These are phyloP conservation scores for Coenobita brevimanus DNA, from an alignment of 1,140 invertebrate species.

Conservation along the genomic window DNA sequence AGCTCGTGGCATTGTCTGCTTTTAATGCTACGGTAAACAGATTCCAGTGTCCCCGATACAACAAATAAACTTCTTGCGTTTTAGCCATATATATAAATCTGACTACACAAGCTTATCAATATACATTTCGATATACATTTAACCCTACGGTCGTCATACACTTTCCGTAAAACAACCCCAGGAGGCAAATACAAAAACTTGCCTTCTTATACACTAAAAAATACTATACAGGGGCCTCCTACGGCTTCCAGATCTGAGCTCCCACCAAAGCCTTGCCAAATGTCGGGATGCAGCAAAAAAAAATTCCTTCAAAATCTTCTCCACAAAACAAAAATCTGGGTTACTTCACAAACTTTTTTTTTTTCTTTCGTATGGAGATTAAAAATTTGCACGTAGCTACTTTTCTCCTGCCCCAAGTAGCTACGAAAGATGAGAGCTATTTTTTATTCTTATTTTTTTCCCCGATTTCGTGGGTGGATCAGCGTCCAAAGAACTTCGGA, in stretches of 20 bases:
- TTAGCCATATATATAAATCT: slow-evolving; percentile 6
- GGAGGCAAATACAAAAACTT: slow-evolving; percentile 35
- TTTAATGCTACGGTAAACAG: not conserved
- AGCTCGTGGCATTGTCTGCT: not conserved
- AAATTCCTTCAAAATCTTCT: not conserved
- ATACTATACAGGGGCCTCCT: slow-evolving; percentile 31
- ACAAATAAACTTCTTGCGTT: slow-evolving; percentile 1
- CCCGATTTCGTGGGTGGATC: not conserved
- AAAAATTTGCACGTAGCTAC: not conserved
- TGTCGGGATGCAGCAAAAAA: slow-evolving; percentile 6
- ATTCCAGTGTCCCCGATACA: not conserved
- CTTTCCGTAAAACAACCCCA: too few species aligned
- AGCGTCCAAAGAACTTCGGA: not conserved
- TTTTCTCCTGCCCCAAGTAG: too few species aligned
- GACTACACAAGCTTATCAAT: slow-evolving; percentile 22
- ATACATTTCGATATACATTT: too few species aligned
- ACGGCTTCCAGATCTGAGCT: slow-evolving; percentile 41
- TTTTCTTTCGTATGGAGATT: not conserved
- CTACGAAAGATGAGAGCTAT: too few species aligned
- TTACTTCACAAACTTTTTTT: not conserved
- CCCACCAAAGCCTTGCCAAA: slow-evolving; percentile 34
- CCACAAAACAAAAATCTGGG: too few species aligned
- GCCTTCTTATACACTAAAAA: slow-evolving; percentile 23
- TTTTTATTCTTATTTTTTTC: not conserved
- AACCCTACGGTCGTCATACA: too few species aligned